A percentile compares a stretch with the other conserved stretches of the same genome.
Evolutionary conservation across 2,113 vertebrate genomes (phyloP).

Genomic region (Cyanoderma ruficeps): DNA sequence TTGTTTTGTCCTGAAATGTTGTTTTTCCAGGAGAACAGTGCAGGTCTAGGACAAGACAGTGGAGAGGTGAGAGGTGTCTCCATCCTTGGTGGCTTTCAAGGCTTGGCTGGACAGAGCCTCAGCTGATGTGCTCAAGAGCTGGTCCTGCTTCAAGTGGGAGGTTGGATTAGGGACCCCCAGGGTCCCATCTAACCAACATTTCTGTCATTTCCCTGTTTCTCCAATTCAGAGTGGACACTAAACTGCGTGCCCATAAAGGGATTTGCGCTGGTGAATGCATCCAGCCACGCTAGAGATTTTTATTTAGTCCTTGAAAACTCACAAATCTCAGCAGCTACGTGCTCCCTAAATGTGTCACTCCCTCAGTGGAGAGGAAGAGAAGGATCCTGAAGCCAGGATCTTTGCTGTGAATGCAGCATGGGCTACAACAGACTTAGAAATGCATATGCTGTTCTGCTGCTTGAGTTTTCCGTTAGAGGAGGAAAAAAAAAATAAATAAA

Average conservation of each 20-base stretch:
- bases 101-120: not conserved
- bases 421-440: not conserved
- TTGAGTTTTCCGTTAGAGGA: not conserved
- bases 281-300: not conserved
- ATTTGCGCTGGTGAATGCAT: not conserved
- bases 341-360: conserved; percentile 33
- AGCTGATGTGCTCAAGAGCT: not conserved
- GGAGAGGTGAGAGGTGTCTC: not conserved
- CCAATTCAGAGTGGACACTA: not conserved
- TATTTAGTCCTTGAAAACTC: conserved; percentile 42
- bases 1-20: not conserved
- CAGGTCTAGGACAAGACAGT: not conserved
- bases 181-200: not conserved
- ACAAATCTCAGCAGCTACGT: conserved; percentile 14
- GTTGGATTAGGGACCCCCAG: not conserved
- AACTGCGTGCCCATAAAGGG: conserved; percentile 14
- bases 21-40: not conserved
- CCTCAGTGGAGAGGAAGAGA: not conserved
- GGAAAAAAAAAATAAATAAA: not conserved
- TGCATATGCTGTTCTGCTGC: not conserved
- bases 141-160: not conserved
- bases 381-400: not conserved
- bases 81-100: not conserved
- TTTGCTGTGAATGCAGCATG: not conserved
- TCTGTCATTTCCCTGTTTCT: not conserved